Conservation (phyloP, 1,140 invertebrate genomes). For the Asbolus verrucosus region DNA sequence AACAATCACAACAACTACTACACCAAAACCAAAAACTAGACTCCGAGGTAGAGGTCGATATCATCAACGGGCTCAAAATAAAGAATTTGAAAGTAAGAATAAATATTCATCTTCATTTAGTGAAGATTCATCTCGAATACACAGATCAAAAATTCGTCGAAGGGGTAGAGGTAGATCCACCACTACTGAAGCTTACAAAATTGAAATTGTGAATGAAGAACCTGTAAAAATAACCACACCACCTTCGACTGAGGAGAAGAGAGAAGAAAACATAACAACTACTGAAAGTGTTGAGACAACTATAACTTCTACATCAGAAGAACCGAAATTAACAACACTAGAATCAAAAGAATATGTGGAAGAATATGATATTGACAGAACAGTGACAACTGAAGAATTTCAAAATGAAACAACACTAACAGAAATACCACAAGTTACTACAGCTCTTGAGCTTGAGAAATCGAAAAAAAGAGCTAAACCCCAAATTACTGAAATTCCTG, state of each 20-base stretch:
- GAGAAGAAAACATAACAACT: no score
- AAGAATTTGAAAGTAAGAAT: no score
- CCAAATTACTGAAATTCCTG: not conserved
- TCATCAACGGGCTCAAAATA: not conserved
- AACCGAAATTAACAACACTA: constrained; percentile 32
- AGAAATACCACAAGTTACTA: no score
- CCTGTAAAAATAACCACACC: no score
- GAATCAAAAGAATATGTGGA: not conserved
- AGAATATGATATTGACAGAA: constrained; percentile 36
- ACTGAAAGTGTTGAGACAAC: not conserved
- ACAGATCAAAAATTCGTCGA: no score
- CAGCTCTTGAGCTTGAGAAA: no score
- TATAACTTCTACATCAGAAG: constrained; percentile 1
- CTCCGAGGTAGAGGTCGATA: constrained; percentile 39
- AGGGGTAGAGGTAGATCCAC: no score
- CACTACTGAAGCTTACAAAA: no score
- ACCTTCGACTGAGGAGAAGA: not conserved
- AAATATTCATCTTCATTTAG: no score
- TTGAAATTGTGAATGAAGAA: not conserved
- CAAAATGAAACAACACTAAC: not conserved
- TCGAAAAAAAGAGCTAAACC: not conserved
- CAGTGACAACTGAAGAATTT: not conserved
- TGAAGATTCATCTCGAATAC: no score
- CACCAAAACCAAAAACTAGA: no score
- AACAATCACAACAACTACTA: not conserved